These are phyloP conservation scores for Latrodectus geometricus DNA, from an alignment of 1,140 invertebrate genomes.

Conservation along the genomic window DNA sequence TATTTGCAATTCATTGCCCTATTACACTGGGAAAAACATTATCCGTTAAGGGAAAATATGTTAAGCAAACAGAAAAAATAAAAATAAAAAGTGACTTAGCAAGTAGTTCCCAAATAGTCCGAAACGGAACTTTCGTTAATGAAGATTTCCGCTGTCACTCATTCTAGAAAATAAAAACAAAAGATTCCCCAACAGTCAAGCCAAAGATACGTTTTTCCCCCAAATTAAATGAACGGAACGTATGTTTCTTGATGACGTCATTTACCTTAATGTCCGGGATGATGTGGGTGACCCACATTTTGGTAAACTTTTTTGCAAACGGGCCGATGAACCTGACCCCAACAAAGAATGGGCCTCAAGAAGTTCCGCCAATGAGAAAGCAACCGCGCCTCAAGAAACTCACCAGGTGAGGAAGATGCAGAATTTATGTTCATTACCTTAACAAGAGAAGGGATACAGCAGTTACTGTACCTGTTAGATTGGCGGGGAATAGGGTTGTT, in stretches of 20 bases:
- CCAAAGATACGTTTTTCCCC: neutral
- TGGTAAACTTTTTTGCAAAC: constrained; percentile 5
- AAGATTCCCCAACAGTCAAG: neutral
- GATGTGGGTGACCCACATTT: constrained; percentile 9
- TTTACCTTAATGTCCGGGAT: constrained; percentile 29
- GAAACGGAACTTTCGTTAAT: neutral
- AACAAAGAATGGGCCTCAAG: constrained; percentile 18
- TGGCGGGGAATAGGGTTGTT: constrained; percentile 10
- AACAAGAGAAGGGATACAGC: neutral
- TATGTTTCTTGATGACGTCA: constrained; percentile 40
- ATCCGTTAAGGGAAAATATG: too few species aligned
- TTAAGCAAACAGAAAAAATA: too few species aligned
- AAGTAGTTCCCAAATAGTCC: neutral
- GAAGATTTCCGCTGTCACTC: neutral
- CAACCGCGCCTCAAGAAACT: constrained; percentile 28
- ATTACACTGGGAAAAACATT: too few species aligned
- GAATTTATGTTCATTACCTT: neutral
- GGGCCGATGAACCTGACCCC: constrained; percentile 49
- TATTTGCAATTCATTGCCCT: too few species aligned
- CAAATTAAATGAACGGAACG: neutral
- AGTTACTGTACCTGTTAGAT: neutral
- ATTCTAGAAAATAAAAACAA: neutral
- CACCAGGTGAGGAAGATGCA: neutral
- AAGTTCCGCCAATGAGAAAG: constrained; percentile 22
- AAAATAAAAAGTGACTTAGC: neutral